Base-by-base conservation (phyloP, 2,113 vertebrate species). In the Carassius gibelio region DNA sequence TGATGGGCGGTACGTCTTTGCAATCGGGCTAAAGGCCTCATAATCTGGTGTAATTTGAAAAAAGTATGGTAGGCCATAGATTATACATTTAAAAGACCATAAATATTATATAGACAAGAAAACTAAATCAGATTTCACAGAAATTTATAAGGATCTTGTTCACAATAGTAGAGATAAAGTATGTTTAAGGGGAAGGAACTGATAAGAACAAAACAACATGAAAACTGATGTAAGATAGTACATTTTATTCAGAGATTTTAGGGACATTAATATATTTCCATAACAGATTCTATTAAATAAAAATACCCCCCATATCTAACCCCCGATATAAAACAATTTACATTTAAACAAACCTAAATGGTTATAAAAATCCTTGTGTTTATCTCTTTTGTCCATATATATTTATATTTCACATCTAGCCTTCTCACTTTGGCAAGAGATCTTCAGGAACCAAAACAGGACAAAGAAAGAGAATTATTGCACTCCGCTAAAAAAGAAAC, bases 231-330 rank as follows among this genome's bases (percentile, higher is more conserved):
- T 90, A 85, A 72, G 94, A 95, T 94, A 93, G 90, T 93, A 94
- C 91, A 82, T 64, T 92, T 90, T 92, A 77, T 93, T 88, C 85
- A 94, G 93, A 92, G 93, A 91, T 92, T 91, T 95, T 95, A 90
- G 94, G 93, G 92, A 93, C 94, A 88, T 87, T 87, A 77, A 88
- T 86, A 84, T 88, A 94, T 95, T 96, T 84, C 42, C 93, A 95
- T 94, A 92, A 94, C 92, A 94, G 93, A 94, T 94, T 94, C 93
- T 94, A 93, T 96, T 96, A 96, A 96, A 96, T 96, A 95, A 95
- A 96, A 96, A 95, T 91, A 92, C 78, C 72, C 95, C 92, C 83
- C 94, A 94, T 91, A 94, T 95, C 26, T 71, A 82, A 82, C 94
- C 91, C 93, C 92, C 88, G 94, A 95, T 96, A 96, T 95, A 97